Conservation (phyloP, 2,888 invertebrate species). For the Dryocosmus kuriphilus region DNA sequence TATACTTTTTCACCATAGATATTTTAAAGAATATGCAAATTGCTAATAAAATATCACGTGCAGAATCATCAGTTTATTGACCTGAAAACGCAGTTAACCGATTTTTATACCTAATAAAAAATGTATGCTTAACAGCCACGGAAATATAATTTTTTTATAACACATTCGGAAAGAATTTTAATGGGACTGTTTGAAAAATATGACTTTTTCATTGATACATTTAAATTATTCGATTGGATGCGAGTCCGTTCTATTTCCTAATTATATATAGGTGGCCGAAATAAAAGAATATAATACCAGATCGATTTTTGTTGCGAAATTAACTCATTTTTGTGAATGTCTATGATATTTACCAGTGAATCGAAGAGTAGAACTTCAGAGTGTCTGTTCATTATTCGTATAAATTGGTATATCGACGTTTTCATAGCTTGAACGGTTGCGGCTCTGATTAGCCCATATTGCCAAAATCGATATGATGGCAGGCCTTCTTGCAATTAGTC, state of each 20-base stretch:
- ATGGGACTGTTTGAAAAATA: not conserved
- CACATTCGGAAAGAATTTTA: not conserved
- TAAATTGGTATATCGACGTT: constrained; percentile 29
- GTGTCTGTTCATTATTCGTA: constrained; percentile 20
- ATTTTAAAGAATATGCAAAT: not conserved
- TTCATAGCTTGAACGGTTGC: constrained; percentile 20
- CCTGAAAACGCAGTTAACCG: not conserved
- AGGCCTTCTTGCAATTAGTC: constrained; percentile 32
- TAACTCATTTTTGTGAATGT: constrained; percentile 20
- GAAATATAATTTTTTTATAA: not conserved
- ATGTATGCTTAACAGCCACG: not conserved
- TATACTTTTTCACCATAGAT: constrained; percentile 31
- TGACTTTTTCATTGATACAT: not conserved
- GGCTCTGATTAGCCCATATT: constrained; percentile 26
- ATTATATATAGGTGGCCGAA: no score
- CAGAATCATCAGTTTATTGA: not conserved
- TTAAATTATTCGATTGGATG: not conserved
- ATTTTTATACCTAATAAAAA: constrained; percentile 1
- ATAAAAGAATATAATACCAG: not conserved
- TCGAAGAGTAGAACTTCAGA: constrained; percentile 19
- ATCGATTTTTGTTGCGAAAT: not conserved
- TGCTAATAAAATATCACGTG: not conserved
- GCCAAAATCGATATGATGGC: constrained; percentile 13
- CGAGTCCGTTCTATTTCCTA: not conserved
- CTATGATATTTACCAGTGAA: constrained; percentile 9